Evolutionary conservation across 2,888 invertebrate species (phyloP).

Genomic region (Drosophila meridionalis): DNA sequence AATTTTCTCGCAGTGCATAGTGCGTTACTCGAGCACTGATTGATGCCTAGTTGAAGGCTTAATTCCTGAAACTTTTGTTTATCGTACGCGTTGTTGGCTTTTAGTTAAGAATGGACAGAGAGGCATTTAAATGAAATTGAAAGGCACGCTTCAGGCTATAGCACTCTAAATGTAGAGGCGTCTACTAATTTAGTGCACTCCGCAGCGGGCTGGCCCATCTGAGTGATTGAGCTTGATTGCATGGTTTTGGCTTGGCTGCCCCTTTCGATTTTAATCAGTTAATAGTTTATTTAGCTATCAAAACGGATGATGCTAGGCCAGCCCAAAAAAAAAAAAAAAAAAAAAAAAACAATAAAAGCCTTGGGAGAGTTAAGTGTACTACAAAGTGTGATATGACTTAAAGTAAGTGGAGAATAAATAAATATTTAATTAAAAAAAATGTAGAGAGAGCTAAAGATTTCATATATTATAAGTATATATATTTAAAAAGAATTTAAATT

Average conservation of each 20-base stretch:
- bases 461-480: not conserved
- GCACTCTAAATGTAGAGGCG: conserved; percentile 62
- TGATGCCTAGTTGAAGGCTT: conserved; percentile 55
- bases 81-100: conserved; percentile 17
- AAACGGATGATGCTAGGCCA: conserved; percentile 11
- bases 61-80: conserved; percentile 59
- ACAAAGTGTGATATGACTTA: not conserved
- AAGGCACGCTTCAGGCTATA: conserved; percentile 48
- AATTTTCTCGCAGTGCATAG: conserved; percentile 30
- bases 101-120: conserved; percentile 11
- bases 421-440: not conserved
- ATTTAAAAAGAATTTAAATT: not conserved
- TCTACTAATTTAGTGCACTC: conserved; percentile 68
- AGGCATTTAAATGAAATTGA: conserved; percentile 67
- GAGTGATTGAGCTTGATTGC: conserved; percentile 63
- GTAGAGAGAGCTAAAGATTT: not conserved
- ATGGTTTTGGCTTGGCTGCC: conserved; percentile 48
- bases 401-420: not conserved
- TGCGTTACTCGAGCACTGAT: conserved; percentile 43
- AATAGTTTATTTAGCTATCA: conserved; percentile 78
- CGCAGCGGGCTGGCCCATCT: conserved; percentile 30
- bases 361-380: not conserved
- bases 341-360: conserved; percentile 9
- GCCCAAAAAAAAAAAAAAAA: conserved; percentile 2
- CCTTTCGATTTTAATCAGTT: conserved; percentile 75